Percentiles rank a stretch among this genome's conserved stretches.
phyloP scores from a whole-genome alignment of 1,140 invertebrate species.

The Mya arenaria region DNA sequence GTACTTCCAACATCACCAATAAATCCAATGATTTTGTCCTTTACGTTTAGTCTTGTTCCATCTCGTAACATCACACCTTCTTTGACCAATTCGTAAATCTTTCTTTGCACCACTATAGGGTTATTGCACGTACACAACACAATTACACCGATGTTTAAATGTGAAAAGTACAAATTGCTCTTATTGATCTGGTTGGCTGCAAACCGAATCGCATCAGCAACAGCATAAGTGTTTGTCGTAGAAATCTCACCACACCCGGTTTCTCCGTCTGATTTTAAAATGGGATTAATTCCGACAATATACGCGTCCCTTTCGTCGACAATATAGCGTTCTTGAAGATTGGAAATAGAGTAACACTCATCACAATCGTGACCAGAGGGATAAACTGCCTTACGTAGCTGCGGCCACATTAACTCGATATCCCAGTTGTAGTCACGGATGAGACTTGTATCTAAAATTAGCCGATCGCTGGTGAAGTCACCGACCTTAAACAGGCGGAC shows the following conservation, averaged over 20 bases:
- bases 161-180: neutral
- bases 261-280: neutral
- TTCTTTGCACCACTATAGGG: conserved; percentile 24
- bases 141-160: conserved; percentile 35
- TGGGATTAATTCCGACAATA: conserved; percentile 29
- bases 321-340: conserved; percentile 16
- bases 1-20: conserved; percentile 38
- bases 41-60: conserved; percentile 72
- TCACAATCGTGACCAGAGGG: neutral
- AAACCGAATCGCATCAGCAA: conserved; percentile 11
- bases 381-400: conserved; percentile 18
- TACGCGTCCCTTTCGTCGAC: conserved; percentile 38
- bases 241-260: neutral
- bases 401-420: neutral
- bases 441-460: neutral
- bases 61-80: neutral
- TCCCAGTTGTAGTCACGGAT: neutral
- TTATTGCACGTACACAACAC: conserved; percentile 41
- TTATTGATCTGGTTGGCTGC: neutral
- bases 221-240: neutral
- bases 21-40: conserved; percentile 48
- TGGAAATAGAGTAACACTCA: conserved; percentile 10
- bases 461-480: neutral
- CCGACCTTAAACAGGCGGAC: conserved; percentile 2
- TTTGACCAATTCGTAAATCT: conserved; percentile 11